Evolutionary conservation across 2,113 vertebrate genomes (phyloP).

Genomic region (Callipepla californica): DNA sequence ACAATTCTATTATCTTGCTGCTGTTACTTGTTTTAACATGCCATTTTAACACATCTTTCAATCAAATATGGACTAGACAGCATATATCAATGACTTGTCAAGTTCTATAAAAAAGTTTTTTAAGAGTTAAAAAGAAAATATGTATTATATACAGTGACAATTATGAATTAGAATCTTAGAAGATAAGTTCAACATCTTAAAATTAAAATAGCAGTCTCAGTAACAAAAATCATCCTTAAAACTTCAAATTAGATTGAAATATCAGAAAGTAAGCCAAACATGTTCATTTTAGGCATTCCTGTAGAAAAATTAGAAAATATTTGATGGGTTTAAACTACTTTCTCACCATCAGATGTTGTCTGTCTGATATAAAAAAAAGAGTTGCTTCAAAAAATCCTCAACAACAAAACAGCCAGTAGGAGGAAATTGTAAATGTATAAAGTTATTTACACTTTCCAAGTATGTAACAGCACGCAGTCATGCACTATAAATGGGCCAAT

Average conservation of each 20-base stretch:
- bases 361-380: not conserved
- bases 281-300: not conserved
- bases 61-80: not conserved
- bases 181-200: not conserved
- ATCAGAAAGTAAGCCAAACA: not conserved
- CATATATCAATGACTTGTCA: not conserved
- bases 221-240: not conserved
- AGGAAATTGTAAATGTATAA: not conserved
- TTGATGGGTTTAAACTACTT: not conserved
- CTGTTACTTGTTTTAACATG: not conserved
- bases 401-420: not conserved
- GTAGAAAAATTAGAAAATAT: not conserved
- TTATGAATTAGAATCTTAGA: not conserved
- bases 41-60: not conserved
- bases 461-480: not conserved
- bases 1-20: not conserved
- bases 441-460: not conserved
- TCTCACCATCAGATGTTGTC: not conserved
- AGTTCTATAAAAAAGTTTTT: not conserved
- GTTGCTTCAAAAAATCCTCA: not conserved
- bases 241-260: not conserved
- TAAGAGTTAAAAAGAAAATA: not conserved
- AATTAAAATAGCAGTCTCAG: not conserved
- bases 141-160: not conserved
- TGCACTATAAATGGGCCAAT: not conserved